A percentile compares a stretch with the other conserved stretches of the same genome.
Evolutionary conservation across 2,113 vertebrate species (phyloP).

Genomic region (Canis aureus): DNA sequence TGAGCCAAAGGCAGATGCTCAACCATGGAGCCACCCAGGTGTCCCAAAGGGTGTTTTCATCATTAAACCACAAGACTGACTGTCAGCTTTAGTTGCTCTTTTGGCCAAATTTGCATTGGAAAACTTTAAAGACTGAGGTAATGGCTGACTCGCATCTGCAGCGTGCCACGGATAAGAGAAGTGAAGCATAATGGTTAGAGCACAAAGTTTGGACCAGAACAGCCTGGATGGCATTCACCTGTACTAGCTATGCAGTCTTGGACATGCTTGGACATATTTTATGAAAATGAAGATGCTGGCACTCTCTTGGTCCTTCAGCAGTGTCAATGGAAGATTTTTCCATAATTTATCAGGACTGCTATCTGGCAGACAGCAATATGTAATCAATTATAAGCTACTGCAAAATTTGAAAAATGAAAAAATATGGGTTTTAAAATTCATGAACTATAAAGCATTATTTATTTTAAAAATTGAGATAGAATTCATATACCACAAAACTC

Average conservation of each 20-base stretch:
- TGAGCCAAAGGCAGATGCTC: too few species aligned
- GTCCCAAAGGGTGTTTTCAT: background rate
- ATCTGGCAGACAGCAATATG: background rate
- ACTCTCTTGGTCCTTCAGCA: constrained; percentile 10
- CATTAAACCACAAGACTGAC: background rate
- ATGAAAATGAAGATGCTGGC: background rate
- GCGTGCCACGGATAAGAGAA: background rate
- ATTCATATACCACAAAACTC: background rate
- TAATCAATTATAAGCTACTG: background rate
- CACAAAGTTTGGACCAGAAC: background rate
- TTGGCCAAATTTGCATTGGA: background rate
- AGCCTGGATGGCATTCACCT: background rate
- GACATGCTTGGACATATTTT: background rate
- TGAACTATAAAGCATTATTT: background rate
- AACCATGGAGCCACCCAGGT: too few species aligned
- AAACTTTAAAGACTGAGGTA: background rate
- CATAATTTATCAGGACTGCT: background rate
- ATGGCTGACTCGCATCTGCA: background rate
- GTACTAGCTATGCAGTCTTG: background rate
- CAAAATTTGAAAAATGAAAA: constrained; percentile 23
- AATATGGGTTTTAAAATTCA: background rate
- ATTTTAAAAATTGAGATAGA: background rate
- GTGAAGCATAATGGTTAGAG: background rate
- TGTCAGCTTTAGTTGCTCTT: background rate
- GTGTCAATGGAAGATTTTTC: background rate